These are phyloP conservation scores for Poeciliopsis presidionis DNA, from an alignment of 2,797 vertebrate genomes.

Conservation along the genomic window DNA sequence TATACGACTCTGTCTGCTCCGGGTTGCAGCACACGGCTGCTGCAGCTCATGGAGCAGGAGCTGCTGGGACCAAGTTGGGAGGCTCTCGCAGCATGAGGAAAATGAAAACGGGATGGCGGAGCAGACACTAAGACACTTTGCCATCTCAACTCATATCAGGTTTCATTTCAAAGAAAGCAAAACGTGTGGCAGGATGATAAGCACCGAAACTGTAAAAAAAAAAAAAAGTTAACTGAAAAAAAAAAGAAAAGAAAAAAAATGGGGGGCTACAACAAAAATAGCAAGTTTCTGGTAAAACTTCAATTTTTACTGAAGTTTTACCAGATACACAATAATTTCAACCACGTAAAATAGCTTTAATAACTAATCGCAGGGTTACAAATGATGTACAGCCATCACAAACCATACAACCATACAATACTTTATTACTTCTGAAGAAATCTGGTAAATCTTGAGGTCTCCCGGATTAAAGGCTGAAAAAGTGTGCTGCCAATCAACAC, in stretches of 20 bases:
- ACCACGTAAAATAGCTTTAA: background rate
- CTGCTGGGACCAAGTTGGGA: conserved; percentile 1
- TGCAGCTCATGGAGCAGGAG: conserved; percentile 21
- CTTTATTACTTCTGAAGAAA: background rate
- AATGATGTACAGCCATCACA: background rate
- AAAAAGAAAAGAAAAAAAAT: too few relatives aligned
- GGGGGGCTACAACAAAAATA: background rate
- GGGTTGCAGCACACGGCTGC: conserved; percentile 21
- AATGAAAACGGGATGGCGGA: background rate
- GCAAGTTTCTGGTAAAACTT: background rate
- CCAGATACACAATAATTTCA: background rate
- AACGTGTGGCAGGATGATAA: background rate
- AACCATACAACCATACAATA: background rate
- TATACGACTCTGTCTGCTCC: conserved; percentile 49
- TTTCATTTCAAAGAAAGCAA: background rate
- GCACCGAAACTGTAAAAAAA: background rate
- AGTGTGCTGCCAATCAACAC: conserved; percentile 30
- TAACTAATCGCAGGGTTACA: background rate
- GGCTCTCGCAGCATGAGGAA: conserved; percentile 4
- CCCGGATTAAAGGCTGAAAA: conserved; percentile 40
- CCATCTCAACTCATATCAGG: background rate
- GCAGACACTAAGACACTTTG: background rate
- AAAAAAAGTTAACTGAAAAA: background rate
- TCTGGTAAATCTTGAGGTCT: conserved; percentile 10
- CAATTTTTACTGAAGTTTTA: too few relatives aligned